A percentile compares a stretch with the other conserved stretches of the same genome.
phyloP scores from a whole-genome alignment of 2,113 vertebrate species.

The Mesoclemmys tuberculata region DNA sequence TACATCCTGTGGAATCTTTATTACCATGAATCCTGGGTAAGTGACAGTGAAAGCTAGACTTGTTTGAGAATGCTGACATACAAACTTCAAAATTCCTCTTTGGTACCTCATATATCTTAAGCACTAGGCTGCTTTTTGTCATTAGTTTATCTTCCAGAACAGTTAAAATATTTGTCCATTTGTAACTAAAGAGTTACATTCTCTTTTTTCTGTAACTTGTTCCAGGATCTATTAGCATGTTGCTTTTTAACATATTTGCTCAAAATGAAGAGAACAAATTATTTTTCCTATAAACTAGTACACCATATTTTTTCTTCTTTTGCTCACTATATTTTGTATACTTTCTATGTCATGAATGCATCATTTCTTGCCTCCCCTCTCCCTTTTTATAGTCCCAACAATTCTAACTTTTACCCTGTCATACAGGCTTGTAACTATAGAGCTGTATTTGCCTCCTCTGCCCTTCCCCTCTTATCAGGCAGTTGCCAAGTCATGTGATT shows the following conservation, averaged over 20 bases:
- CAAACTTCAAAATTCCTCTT: neutral
- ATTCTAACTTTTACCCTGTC: neutral
- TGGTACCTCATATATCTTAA: neutral
- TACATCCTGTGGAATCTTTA: constrained; percentile 74
- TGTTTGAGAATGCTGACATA: neutral
- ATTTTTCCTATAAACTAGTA: neutral
- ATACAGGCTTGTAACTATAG: neutral
- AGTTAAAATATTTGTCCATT: neutral
- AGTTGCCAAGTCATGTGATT: neutral
- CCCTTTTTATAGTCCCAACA: neutral
- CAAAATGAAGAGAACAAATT: neutral
- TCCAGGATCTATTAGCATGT: neutral
- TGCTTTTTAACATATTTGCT: neutral
- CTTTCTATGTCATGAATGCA: neutral
- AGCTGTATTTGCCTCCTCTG: neutral
- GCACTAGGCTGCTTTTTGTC: neutral
- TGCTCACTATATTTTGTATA: neutral
- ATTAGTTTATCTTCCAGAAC: neutral
- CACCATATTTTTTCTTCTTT: neutral
- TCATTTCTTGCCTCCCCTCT: neutral
- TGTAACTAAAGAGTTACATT: neutral
- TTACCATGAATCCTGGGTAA: constrained; percentile 78
- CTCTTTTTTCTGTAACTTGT: neutral
- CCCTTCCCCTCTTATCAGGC: neutral
- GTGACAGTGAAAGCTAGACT: neutral